Conservation (phyloP, 2,113 vertebrate genomes). For the Condylura cristata region DNA sequence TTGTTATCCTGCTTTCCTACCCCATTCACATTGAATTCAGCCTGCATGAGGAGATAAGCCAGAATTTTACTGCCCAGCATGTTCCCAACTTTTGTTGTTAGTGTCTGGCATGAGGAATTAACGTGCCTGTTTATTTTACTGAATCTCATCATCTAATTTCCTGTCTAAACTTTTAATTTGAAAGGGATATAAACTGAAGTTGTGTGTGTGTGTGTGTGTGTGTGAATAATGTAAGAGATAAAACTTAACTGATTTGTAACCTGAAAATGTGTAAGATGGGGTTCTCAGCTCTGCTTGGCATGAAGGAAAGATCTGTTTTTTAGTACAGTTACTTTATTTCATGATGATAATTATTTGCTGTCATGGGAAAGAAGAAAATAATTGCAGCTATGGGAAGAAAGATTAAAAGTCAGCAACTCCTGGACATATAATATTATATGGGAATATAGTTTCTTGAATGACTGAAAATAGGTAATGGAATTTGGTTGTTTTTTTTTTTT, state of each 20-base stretch:
- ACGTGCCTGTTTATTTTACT: constrained; percentile 26
- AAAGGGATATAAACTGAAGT: constrained; percentile 30
- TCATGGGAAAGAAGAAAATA: too few relatives aligned
- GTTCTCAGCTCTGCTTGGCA: neutral
- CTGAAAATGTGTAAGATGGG: neutral
- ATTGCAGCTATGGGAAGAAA: neutral
- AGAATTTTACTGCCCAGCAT: neutral
- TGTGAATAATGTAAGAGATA: neutral
- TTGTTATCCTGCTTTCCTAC: constrained; percentile 26
- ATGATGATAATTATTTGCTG: neutral
- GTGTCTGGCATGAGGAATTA: constrained; percentile 11
- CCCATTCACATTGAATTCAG: neutral
- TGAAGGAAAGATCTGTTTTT: neutral
- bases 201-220: neutral
- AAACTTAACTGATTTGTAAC: neutral
- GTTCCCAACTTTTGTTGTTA: constrained; percentile 21
- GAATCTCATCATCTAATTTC: constrained; percentile 57
- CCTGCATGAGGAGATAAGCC: constrained; percentile 69
- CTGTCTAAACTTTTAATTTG: constrained; percentile 44
- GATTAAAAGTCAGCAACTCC: neutral
- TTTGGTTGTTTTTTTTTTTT: neutral
- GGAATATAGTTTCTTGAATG: neutral
- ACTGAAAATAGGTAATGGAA: neutral
- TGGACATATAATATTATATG: neutral
- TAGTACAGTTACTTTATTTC: neutral